These are phyloP conservation scores for Centropristis striata DNA, from an alignment of 2,113 vertebrate species.

Conservation along the genomic window DNA sequence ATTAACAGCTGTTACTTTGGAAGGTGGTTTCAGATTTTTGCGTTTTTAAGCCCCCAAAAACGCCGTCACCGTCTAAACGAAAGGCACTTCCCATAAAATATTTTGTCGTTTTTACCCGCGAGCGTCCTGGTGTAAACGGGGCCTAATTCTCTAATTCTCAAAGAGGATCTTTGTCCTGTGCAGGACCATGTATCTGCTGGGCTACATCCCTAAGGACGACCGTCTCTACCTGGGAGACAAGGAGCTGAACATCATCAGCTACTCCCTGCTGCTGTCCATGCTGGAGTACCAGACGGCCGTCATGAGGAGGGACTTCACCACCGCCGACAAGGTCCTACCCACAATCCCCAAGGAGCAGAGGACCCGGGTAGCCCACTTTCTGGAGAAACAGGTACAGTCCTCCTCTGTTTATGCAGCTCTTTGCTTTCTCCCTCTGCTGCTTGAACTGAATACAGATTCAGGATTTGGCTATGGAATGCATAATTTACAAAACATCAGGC, in stretches of 20 bases:
- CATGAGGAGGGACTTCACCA: conserved; percentile 94
- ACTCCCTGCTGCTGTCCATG: conserved; percentile 92
- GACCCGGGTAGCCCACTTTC: conserved; percentile 93
- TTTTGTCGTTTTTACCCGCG: no score
- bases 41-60: no score
- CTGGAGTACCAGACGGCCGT: conserved; percentile 96
- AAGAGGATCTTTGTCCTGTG: neutral
- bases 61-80: no score
- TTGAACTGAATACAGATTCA: conserved; percentile 6
- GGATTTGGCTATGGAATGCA: conserved; percentile 7
- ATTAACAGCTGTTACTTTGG: no score
- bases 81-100: no score
- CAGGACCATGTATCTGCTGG: conserved; percentile 95
- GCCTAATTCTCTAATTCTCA: no score
- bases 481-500: conserved; percentile 55
- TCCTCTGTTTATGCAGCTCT: neutral
- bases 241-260: conserved; percentile 93
- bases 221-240: conserved; percentile 95
- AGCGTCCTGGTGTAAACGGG: no score
- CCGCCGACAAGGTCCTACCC: conserved; percentile 94
- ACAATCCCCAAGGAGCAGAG: conserved; percentile 96
- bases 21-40: no score
- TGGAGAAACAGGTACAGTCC: conserved; percentile 93
- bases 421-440: conserved; percentile 7
- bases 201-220: conserved; percentile 97